phyloP scores from a whole-genome alignment of 2,113 vertebrate species.

The Heterotilapia buettikoferi region DNA sequence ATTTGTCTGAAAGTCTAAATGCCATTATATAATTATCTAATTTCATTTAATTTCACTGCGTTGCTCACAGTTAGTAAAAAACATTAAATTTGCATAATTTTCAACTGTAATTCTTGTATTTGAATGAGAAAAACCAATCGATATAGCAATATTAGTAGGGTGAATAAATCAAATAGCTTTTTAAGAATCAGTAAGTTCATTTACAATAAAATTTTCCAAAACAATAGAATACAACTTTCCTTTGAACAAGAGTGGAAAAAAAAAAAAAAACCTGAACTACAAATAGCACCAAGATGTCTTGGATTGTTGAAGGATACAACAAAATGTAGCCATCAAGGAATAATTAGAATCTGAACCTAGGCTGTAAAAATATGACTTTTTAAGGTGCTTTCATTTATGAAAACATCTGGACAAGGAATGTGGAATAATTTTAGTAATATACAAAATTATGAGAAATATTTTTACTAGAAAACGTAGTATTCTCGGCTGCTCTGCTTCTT shows the following conservation, averaged over 20 bases:
- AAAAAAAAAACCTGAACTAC: neutral
- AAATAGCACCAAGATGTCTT: neutral
- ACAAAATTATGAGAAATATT: rapidly evolving
- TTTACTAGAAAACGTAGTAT: rapidly evolving
- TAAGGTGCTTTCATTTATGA: neutral
- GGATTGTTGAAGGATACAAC: neutral
- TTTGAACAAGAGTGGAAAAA: neutral
- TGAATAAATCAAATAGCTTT: neutral
- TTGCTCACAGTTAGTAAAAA: neutral
- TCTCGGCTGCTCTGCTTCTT: neutral
- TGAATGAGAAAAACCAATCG: neutral
- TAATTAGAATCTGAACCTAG: neutral
- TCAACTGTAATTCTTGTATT: neutral
- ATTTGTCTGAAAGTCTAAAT: neutral
- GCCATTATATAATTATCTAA: neutral
- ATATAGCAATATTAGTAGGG: neutral
- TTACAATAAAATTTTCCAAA: neutral
- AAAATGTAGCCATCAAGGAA: neutral
- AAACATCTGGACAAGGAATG: neutral
- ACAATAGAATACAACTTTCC: neutral
- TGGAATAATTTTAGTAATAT: neutral
- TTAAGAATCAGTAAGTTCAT: neutral
- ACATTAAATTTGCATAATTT: neutral
- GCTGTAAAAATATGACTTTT: neutral
- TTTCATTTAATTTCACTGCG: neutral